Evolutionary conservation across 1,140 invertebrate genomes (phyloP), one percentile per base, ranked within the genome.

Genomic region (Colletes latitarsis): DNA sequence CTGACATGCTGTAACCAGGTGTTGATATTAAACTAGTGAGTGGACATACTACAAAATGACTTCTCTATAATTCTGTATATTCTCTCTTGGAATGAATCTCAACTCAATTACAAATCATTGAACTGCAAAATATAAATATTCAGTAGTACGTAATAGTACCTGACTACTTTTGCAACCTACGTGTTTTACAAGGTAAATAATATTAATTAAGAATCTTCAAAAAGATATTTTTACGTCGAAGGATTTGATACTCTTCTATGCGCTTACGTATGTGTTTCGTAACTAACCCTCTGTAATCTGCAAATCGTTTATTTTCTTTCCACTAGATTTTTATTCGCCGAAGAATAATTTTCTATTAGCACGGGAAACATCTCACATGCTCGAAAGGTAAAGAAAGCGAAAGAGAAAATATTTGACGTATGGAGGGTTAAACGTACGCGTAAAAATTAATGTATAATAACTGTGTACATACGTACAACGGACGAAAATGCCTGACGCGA

Each of bases 381-480:
- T n/a, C 9, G 43, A 5, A 1, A n/a, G 4, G 3, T 30, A 1
- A 8, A 21, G 10, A 68, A 58, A 46, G 30, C 30, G 30, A 30
- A 30, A 30, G 30, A 30, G 30, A 30, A 30, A 30, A 30, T 30
- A 1, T 39, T n/a, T 3, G 58, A 30, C 6, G 63, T 63, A 53
- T 43, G 58, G 68, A 71, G 46, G 49, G 30, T 71, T 71, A 53
- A 69, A 17, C 53, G 19, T 43, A 30, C 46, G 17, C 39, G 19
- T 15, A 17, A 49, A 58, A 49, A 12, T 69, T 49, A 43, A 63
- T 78, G 77, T 78, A 72, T 64, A 64, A 78, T 78, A 78, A 43
- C 19, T 78, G 39, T 78, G 58, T 72, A 78, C 17, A 72, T 72
- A 64, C 77, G 68, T 78, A 39, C 67, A 71, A 71, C 53, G 46